phyloP scores from a whole-genome alignment of 2,797 vertebrate genomes.

The Xiphorhynchus erythropygius region DNA sequence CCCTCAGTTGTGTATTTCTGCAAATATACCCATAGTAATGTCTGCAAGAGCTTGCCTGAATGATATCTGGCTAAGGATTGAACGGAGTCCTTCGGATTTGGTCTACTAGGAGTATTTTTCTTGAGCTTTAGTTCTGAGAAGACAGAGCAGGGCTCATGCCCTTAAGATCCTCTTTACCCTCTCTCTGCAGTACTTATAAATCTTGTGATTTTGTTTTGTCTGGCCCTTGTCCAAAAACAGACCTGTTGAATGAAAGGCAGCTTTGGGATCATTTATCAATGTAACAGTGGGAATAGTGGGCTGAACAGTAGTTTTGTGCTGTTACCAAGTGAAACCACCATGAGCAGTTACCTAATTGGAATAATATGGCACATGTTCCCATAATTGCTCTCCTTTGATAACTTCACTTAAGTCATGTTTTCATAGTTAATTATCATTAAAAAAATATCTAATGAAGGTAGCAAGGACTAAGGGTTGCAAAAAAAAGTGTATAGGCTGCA shows the following conservation, averaged over 20 bases:
- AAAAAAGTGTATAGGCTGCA: slow-evolving; percentile 70
- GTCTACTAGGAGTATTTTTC: background rate
- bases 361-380: slow-evolving; percentile 75
- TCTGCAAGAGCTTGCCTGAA: background rate
- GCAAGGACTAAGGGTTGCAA: slow-evolving; percentile 29
- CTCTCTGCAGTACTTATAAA: slow-evolving; percentile 72
- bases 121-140: slow-evolving; percentile 23
- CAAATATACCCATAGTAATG: background rate
- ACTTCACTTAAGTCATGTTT: slow-evolving; percentile 77
- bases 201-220: slow-evolving; percentile 79
- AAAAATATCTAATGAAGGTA: slow-evolving; percentile 73
- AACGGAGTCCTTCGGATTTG: background rate
- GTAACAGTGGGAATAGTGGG: slow-evolving; percentile 75
- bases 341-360: slow-evolving; percentile 77
- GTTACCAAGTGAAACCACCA: slow-evolving; percentile 71
- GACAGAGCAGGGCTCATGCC: slow-evolving; percentile 41
- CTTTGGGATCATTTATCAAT: slow-evolving; percentile 81
- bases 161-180: slow-evolving; percentile 66
- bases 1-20: background rate
- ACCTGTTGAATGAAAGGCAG: slow-evolving; percentile 73
- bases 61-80: background rate
- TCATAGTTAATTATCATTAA: slow-evolving; percentile 79
- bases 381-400: slow-evolving; percentile 77
- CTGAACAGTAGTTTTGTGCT: slow-evolving; percentile 80
- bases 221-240: slow-evolving; percentile 80